Conservation (phyloP, 2,113 vertebrate genomes). For the Coreoperca whiteheadi region DNA sequence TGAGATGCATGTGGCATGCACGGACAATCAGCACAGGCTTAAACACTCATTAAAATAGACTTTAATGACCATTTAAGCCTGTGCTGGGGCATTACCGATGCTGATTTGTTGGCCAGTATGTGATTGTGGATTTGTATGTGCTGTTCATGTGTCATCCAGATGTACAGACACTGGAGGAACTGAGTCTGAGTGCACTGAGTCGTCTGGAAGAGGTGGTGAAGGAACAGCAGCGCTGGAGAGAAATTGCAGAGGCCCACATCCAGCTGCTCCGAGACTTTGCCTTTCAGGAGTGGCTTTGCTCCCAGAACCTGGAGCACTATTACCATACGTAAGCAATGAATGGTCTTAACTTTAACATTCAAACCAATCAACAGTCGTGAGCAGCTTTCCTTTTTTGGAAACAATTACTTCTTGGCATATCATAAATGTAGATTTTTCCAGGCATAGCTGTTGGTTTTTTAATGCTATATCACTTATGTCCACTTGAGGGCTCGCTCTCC, state of each 20-base stretch:
- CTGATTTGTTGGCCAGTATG: conserved; percentile 37
- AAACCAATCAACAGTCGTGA: neutral
- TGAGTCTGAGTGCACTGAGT: conserved; percentile 84
- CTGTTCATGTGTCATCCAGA: conserved; percentile 73
- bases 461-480: conserved; percentile 35
- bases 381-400: neutral
- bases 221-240: conserved; percentile 81
- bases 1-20: conserved; percentile 22
- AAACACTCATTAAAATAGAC: conserved; percentile 13
- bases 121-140: conserved; percentile 41
- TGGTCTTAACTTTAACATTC: conserved; percentile 24
- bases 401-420: conserved; percentile 20
- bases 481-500: conserved; percentile 75
- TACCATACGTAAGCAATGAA: conserved; percentile 82
- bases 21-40: conserved; percentile 38
- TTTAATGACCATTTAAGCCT: conserved; percentile 19
- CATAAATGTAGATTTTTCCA: neutral
- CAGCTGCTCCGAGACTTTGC: conserved; percentile 86
- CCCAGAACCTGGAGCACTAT: conserved; percentile 86
- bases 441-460: neutral
- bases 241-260: conserved; percentile 83
- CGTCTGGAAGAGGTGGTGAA: conserved; percentile 85
- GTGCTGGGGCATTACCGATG: conserved; percentile 9
- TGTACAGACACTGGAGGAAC: conserved; percentile 87
- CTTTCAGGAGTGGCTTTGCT: conserved; percentile 88